A percentile compares a stretch with the other conserved stretches of the same genome.
These are phyloP conservation scores for Lepilemur ruficaudatus DNA, from an alignment of 2,797 vertebrate genomes.

Conservation along the genomic window DNA sequence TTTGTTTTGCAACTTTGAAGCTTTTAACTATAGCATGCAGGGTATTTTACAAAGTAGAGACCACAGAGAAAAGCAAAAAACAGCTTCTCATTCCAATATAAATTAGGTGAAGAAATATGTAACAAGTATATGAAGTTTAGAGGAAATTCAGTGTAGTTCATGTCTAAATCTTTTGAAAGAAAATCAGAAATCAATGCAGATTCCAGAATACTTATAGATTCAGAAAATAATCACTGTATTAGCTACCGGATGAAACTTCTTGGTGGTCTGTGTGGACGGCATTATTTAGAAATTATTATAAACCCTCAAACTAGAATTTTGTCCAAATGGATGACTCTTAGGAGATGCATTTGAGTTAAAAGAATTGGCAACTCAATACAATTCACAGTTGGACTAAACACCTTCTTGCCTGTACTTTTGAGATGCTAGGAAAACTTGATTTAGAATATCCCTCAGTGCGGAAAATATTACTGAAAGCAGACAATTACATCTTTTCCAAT, in stretches of 20 bases:
- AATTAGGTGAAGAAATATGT: neutral
- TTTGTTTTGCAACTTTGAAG: constrained; percentile 2
- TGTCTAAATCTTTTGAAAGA: neutral
- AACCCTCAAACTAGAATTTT: neutral
- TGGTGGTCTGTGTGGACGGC: neutral
- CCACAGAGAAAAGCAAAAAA: neutral
- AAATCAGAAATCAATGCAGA: neutral
- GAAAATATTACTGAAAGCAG: neutral
- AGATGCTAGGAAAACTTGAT: neutral
- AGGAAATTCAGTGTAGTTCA: neutral
- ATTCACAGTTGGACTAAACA: neutral
- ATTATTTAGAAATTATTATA: neutral
- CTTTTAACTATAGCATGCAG: neutral
- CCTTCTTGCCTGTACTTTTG: neutral
- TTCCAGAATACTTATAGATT: neutral
- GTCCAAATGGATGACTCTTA: neutral
- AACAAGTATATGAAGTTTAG: neutral
- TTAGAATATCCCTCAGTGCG: neutral
- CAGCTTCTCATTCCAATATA: neutral
- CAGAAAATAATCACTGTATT: neutral
- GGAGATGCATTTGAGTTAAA: neutral
- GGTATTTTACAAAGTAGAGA: neutral
- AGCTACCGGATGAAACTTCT: neutral
- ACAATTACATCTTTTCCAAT: neutral
- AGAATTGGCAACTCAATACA: neutral